Evolutionary conservation across 2,888 invertebrate genomes (phyloP).

Genomic region (Scaptomyza reducta): DNA sequence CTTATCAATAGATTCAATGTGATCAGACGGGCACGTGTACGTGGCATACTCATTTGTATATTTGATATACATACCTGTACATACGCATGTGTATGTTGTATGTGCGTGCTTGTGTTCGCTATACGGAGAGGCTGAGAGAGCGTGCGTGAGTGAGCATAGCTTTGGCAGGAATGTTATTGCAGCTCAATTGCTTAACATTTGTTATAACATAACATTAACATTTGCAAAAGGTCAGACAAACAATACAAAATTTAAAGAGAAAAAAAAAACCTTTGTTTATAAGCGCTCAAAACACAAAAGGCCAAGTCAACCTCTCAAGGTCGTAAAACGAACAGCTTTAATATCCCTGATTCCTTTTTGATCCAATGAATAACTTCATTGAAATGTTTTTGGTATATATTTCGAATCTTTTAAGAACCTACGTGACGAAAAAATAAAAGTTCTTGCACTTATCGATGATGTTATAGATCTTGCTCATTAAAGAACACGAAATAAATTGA

Average conservation of each 20-base stretch:
- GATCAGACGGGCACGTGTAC: constrained; percentile 62
- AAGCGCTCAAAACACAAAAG: neutral
- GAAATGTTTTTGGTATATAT: too few species aligned
- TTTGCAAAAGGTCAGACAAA: neutral
- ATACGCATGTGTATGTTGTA: neutral
- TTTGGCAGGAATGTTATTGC: constrained; percentile 7
- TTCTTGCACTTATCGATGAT: neutral
- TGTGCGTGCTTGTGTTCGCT: neutral
- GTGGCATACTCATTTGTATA: constrained; percentile 55
- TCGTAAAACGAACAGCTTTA: neutral
- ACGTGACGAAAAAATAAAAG: neutral
- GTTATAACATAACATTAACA: constrained; percentile 7
- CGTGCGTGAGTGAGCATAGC: constrained; percentile 4
- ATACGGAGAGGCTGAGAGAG: constrained; percentile 3
- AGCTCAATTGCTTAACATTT: constrained; percentile 7
- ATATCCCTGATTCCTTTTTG: neutral
- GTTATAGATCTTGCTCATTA: neutral
- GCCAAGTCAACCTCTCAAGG: constrained; percentile 9
- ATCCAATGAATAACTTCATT: too few species aligned
- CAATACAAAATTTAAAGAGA: neutral
- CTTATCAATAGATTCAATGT: constrained; percentile 22
- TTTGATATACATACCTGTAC: constrained; percentile 5
- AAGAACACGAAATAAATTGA: neutral
- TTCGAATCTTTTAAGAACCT: too few species aligned
- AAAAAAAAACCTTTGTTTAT: neutral